Evolutionary conservation across 2,113 vertebrate species (phyloP).

Genomic region (Speoplatyrhinus poulsoni): DNA sequence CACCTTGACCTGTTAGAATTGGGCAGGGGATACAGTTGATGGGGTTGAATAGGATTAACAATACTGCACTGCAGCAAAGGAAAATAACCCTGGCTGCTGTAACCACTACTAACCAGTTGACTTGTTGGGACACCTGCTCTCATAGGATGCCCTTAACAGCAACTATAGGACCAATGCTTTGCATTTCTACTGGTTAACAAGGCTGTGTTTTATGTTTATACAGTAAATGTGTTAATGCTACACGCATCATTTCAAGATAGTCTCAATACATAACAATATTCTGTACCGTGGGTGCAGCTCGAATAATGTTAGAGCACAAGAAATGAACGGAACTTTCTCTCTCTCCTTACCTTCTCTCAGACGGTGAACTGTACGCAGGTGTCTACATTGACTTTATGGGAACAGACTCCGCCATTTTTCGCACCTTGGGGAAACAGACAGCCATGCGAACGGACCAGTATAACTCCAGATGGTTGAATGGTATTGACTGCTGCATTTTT

Average conservation of each 20-base stretch:
- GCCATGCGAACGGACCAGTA: slow-evolving; percentile 99
- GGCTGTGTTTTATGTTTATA: slow-evolving; percentile 33
- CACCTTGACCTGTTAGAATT: slow-evolving; percentile 44
- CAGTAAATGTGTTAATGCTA: neutral
- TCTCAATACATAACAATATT: slow-evolving; percentile 1
- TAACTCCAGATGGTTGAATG: slow-evolving; percentile 98
- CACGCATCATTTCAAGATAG: neutral
- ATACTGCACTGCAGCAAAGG: no score
- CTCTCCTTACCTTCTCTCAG: slow-evolving; percentile 70
- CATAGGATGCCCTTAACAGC: slow-evolving; percentile 35
- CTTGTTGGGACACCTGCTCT: slow-evolving; percentile 57
- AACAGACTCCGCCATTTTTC: slow-evolving; percentile 96
- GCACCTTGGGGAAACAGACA: slow-evolving; percentile 92
- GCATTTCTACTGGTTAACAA: slow-evolving; percentile 48
- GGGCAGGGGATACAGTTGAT: slow-evolving; percentile 34
- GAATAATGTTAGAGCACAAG: slow-evolving; percentile 41
- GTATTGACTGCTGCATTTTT: slow-evolving; percentile 62
- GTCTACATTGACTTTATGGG: slow-evolving; percentile 99
- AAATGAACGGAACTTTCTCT: slow-evolving; percentile 39
- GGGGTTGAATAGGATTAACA: slow-evolving; percentile 18
- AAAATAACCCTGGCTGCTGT: slow-evolving; percentile 25
- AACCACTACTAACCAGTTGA: slow-evolving; percentile 35
- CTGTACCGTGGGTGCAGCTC: slow-evolving; percentile 45
- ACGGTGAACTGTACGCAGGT: slow-evolving; percentile 94
- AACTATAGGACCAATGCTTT: slow-evolving; percentile 53